Conservation (phyloP, 1,140 invertebrate genomes). For the Caenorhabditis elegans region WBcel235 BX284604.4:9960001-9960500, state of each 20-base stretch:
- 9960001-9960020: no score
- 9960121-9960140: neutral
- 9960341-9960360: no score
- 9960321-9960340: neutral
- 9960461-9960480: no score
- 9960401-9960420: no score
- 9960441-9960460: no score
- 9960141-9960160: neutral
- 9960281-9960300: constrained; percentile 6
- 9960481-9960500: no score
- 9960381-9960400: no score
- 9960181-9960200: neutral
- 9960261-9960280: constrained; percentile 8
- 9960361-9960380: no score
- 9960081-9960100: neutral
- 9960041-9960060: neutral
- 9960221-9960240: neutral
- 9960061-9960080: neutral
- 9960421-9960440: no score
- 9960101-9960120: neutral
- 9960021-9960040: neutral
- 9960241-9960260: neutral
- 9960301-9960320: neutral
- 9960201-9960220: neutral
- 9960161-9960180: neutral